Base-by-base conservation (phyloP, 2,797 vertebrate species). In the Neomorphus geoffroyi region DNA sequence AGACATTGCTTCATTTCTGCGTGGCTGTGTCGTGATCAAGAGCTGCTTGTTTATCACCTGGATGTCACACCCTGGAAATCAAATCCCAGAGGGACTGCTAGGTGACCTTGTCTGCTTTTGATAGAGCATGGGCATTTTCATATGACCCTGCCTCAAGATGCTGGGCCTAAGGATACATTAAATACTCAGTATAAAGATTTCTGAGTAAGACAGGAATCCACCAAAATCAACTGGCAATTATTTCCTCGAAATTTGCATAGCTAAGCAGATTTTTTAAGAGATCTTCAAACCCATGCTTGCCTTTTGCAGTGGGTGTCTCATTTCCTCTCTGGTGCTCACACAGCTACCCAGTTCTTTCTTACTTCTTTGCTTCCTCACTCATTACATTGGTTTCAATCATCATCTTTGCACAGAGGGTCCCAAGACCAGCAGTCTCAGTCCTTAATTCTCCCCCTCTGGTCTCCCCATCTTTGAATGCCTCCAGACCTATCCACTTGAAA, bases 121-220 rank as follows among this genome's bases (percentile, higher is more conserved):
- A 35, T 28, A 70, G 72, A 58, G 33, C 57, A 60, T 0, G 1
- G 22, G n/a, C 0, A 0, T 27, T 53, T 77, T 53, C 1, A 0
- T 53, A 46, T 11, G n/a, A n/a, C 27, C n/a, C 37, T 85, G 26
- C 58, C 41, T 71, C 16, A 46, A 23, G 35, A 51, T 50, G 10
- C 14, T 58, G 37, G 65, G 21, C 32, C 37, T 37, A 33, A 88
- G 58, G 8, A 32, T n/a, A 51, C 6, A 9, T 24, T 66, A 57
- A 71, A n/a, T 50, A 65, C 30, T 64, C 35, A 13, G 10, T 30
- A 21, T n/a, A 62, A 85, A 73, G 23, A 16, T 28, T 64, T 73
- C 50, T 9, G 11, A 48, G 53, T 15, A 35, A 71, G 33, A n/a
- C 12, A 51, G 48, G 85, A 81, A 72, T 57, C 19, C 23, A 77